Evolutionary conservation across 2,888 invertebrate species (phyloP), one percentile per base, ranked within the genome.

Genomic region (Acanthococcus lagerstroemiae): DNA sequence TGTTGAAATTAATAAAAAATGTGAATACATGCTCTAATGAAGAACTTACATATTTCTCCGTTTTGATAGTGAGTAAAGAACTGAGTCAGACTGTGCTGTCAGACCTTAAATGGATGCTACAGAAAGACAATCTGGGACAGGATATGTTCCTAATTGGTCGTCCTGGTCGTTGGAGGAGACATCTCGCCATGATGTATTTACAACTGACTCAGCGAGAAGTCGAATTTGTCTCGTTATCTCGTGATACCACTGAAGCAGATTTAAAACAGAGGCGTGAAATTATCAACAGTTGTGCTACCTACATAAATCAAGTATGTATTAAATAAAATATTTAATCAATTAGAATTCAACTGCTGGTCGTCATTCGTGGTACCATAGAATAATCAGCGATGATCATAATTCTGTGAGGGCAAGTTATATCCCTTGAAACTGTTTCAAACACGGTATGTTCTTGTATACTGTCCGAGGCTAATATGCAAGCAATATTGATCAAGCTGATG

Each of bases 191-290:
- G 77, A 88, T 92, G 74, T 90, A 90, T 77, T 80, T 94, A 72
- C 92, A 96, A 76, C 75, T 96, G 63, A 93, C 91, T 0, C 85
- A 88, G 71, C 81, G 90, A 61, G 96, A 97, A 79, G 79, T 90
- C 58, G 96, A 97, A 76, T 96, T 95, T 78, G 87, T 97, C 24
- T 87, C 95, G 0, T 78, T 97, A 19, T 95, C 95, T 25, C 80
- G 96, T 70, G 97, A 97, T 74, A 95, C 96, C 0, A 97, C 96
- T 0, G 97, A 97, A 77, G 89, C 94, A 4, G 97, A 97, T 77
- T 81, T 97, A 25, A 97, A 97, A 75, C 96, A 97, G 76, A 80
- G 96, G 58, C 81, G 96, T 70, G 96, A 97, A 78, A 95, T 97
- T 65, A 82, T 85, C 69, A 80, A 82, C 65, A 92, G 92, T 19